Conservation (phyloP, 2,113 vertebrate species). For the Colaptes auratus region DNA sequence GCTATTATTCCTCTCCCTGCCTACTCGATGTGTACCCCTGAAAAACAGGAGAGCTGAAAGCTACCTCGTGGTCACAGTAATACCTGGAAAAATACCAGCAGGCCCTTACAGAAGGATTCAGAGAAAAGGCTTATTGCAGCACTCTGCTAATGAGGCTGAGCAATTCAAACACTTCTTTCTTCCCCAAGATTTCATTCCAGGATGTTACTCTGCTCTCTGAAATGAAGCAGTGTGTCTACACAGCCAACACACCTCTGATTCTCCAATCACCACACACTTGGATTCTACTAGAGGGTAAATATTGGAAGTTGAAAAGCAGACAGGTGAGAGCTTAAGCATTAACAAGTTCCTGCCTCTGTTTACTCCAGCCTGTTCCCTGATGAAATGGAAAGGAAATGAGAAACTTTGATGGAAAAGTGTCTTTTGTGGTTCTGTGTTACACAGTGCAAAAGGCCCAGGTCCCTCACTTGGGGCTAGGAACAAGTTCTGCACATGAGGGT, state of each 20-base stretch:
- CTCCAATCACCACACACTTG: slow-evolving; percentile 74
- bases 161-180: slow-evolving; percentile 42
- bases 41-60: neutral
- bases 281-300: slow-evolving; percentile 62
- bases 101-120: neutral
- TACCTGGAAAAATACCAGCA: neutral
- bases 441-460: neutral
- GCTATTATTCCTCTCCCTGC: neutral
- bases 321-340: slow-evolving; percentile 19
- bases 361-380: neutral
- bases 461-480: neutral
- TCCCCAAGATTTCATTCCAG: slow-evolving; percentile 30
- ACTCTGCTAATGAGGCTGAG: slow-evolving; percentile 66
- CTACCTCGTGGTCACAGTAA: neutral
- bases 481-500: too few relatives aligned
- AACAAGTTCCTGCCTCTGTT: slow-evolving; percentile 58
- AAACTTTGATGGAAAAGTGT: neutral
- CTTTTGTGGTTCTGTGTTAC: neutral
- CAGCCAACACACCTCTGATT: slow-evolving; percentile 74
- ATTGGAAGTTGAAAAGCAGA: slow-evolving; percentile 58
- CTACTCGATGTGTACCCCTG: neutral
- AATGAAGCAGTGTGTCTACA: slow-evolving; percentile 72
- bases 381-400: neutral
- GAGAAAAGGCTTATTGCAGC: neutral
- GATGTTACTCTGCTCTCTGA: slow-evolving; percentile 68